These are phyloP conservation scores for Meloidogyne floridensis DNA, from an alignment of 1,140 invertebrate genomes.

Conservation along the genomic window DNA sequence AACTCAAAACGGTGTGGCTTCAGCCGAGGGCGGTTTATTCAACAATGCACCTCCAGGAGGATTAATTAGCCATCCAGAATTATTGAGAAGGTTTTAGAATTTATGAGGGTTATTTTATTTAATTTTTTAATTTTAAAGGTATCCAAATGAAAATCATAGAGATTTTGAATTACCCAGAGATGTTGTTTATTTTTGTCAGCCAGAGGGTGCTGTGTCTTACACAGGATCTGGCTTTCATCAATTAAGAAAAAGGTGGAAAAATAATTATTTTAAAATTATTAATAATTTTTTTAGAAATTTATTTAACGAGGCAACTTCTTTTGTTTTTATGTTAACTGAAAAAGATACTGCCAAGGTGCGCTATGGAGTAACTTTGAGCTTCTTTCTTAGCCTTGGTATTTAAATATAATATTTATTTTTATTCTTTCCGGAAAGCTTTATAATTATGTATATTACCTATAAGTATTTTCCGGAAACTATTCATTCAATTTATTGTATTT, in stretches of 20 bases:
- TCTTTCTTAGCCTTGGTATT: slow-evolving; percentile 82
- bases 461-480: not conserved
- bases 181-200: slow-evolving; percentile 99
- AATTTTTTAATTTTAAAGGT: slow-evolving; percentile 66
- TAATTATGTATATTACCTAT: not conserved
- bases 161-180: slow-evolving; percentile 95
- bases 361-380: slow-evolving; percentile 96
- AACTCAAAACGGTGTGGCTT: slow-evolving; percentile 67
- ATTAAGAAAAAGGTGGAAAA: slow-evolving; percentile 18
- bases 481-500: too few relatives aligned
- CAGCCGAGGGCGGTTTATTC: slow-evolving; percentile 9
- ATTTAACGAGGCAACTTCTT: slow-evolving; percentile 72
- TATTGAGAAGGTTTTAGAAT: slow-evolving; percentile 74
- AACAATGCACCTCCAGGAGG: slow-evolving; percentile 26
- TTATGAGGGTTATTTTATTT: not conserved
- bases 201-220: slow-evolving; percentile 91
- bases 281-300: slow-evolving; percentile 21
- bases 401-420: not conserved
- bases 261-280: not conserved
- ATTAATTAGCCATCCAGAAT: slow-evolving; percentile 77
- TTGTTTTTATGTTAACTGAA: slow-evolving; percentile 97
- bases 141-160: slow-evolving; percentile 89
- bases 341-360: slow-evolving; percentile 94
- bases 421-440: not conserved
- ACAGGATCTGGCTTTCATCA: slow-evolving; percentile 67